These are phyloP conservation scores for Dendrolimus pini DNA, from an alignment of 2,888 invertebrate genomes.

Conservation along the genomic window DNA sequence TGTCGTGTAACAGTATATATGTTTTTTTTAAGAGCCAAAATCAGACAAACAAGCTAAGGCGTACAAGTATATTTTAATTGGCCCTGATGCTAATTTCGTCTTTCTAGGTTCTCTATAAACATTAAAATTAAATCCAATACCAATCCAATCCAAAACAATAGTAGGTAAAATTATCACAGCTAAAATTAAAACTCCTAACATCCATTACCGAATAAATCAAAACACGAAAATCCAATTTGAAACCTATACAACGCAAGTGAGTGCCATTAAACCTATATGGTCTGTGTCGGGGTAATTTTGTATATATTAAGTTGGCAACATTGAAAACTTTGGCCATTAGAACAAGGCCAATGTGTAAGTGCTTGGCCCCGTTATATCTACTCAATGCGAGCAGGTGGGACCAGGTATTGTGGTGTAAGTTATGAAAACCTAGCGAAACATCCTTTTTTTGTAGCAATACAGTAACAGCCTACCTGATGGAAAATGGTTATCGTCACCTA, in stretches of 20 bases:
- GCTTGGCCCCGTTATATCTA: conserved; percentile 48
- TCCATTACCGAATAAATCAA: conserved; percentile 11
- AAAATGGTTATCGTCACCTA: no score
- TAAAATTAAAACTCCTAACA: background rate
- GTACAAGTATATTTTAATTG: no score
- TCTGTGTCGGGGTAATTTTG: conserved; percentile 48
- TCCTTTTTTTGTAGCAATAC: background rate
- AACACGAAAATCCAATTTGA: conserved; percentile 22
- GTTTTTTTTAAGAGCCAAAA: no score
- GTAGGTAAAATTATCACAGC: background rate
- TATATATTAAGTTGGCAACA: conserved; percentile 56
- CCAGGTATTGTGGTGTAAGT: conserved; percentile 18
- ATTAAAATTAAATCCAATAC: no score
- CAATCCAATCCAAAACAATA: background rate
- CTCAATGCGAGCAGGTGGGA: conserved; percentile 50
- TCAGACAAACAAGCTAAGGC: no score
- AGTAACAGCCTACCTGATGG: no score
- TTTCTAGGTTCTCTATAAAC: no score
- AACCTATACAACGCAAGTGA: conserved; percentile 27
- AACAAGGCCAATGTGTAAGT: conserved; percentile 50
- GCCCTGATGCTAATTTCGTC: no score
- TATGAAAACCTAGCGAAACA: conserved; percentile 5
- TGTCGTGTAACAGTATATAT: no score
- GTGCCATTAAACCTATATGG: conserved; percentile 21
- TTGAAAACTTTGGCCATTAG: conserved; percentile 68